Conservation (phyloP, 2,113 vertebrate genomes). For the Neodon shergylaensis region DNA sequence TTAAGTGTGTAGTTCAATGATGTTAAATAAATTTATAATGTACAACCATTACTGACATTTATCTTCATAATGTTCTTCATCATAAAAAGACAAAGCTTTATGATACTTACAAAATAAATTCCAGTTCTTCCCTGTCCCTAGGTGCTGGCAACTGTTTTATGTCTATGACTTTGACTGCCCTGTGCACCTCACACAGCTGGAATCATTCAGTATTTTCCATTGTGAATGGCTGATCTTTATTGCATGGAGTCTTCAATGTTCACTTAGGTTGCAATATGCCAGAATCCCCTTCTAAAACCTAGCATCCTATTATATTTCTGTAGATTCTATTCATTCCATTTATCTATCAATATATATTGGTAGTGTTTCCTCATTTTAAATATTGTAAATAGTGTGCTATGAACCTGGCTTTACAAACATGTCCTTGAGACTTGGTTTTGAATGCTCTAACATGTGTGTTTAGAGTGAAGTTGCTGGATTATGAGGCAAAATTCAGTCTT, state of each 20-base stretch:
- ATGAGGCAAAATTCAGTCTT: neutral
- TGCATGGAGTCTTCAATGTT: neutral
- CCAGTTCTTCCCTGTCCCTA: neutral
- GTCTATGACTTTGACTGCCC: neutral
- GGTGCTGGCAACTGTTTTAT: neutral
- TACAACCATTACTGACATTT: neutral
- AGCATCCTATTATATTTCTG: neutral
- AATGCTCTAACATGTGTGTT: neutral
- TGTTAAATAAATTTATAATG: neutral
- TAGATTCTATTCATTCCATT: neutral
- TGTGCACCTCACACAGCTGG: neutral
- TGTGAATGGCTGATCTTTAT: neutral
- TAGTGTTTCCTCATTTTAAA: neutral
- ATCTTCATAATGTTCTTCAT: neutral
- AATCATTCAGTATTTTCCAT: neutral
- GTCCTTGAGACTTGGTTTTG: neutral
- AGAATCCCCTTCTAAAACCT: neutral
- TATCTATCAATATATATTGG: neutral
- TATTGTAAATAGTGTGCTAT: neutral
- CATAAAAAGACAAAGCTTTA: neutral
- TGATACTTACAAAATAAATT: neutral
- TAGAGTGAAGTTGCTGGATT: neutral
- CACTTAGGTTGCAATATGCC: neutral
- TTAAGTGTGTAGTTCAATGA: neutral
- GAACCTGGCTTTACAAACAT: neutral